Evolutionary conservation across 2,888 invertebrate genomes (phyloP), one percentile per base, ranked within the genome.

Genomic region (Pristionchus maxplancki): DNA sequence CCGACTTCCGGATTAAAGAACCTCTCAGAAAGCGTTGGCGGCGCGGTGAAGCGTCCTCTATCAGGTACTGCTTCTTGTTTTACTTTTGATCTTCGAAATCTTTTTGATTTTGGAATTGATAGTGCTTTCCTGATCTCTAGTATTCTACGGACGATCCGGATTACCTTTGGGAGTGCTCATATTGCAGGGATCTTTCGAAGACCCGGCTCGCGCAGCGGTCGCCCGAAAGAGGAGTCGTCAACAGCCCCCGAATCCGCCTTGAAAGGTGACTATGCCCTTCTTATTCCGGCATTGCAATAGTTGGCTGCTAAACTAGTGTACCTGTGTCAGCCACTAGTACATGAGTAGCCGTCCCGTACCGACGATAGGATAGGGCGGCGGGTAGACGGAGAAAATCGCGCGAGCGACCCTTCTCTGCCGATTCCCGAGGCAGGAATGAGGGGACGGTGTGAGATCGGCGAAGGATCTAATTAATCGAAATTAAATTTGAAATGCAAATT

Each of bases 1-100:
- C 91, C 91, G 6, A 90, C 90, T 9, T 90, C 89, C 82, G 90
- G 91, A 24, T 88, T 90, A 24, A 87, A 87, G 86, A 87, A 71
- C 17, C 89, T 90, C 4, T 89, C 90, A 24, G 87, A 58, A n/a
- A 86, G 71, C 24, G 50, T 91, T 40, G 91, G 90, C 34, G 93
- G 93, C 40, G 90, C 91, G 8, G 50, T 93, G 28, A 93, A 93
- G 74, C 89, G 93, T 5, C 93, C 93, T 8, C 62, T 93, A 48
- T 91, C 93, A 62, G 93, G 93, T 90, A 86, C 85, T 34, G 53
- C 0, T 28, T 83, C 6, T 8, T 37, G 37, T 4, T 58, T 84
- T 28, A 11, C 24, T 58, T 13, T 53, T 58, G 34, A 50, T 37
- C 20, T 15, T 13, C 34, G 37, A 37, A 28, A 24, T 4, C n/a